A percentile compares a stretch with the other conserved stretches of the same genome.
These are phyloP conservation scores for Willisornis vidua DNA, from an alignment of 2,113 vertebrate genomes.

Conservation along the genomic window DNA sequence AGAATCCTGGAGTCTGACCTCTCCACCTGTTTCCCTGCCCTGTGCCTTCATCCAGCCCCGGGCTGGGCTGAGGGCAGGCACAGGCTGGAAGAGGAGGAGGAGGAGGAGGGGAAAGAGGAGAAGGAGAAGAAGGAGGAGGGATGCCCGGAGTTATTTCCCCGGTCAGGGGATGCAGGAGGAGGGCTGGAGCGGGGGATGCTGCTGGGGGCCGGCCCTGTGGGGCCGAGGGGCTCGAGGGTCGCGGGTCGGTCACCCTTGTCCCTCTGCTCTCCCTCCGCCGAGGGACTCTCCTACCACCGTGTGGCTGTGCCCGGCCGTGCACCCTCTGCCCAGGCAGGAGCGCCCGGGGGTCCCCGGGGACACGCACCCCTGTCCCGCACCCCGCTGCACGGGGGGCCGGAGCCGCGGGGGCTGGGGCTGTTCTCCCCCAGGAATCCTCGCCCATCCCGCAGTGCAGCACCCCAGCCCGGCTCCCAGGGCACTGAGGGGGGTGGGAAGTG, in stretches of 20 bases:
- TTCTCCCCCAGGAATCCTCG: neutral
- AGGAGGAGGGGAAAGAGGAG: neutral
- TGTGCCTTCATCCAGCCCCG: neutral
- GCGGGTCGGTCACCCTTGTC: neutral
- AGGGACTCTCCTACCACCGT: neutral
- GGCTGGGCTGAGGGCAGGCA: too few relatives aligned
- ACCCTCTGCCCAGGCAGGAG: neutral
- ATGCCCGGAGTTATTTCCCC: neutral
- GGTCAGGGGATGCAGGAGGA: too few relatives aligned
- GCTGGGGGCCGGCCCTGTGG: neutral
- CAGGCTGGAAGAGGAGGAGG: neutral
- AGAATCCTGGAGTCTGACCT: neutral
- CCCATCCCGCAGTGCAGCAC: neutral
- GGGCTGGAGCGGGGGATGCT: neutral
- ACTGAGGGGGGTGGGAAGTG: neutral
- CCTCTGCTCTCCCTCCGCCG: neutral
- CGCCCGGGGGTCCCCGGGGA: neutral
- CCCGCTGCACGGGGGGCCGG: rapidly evolving
- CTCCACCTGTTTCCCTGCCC: neutral
- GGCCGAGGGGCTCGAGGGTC: neutral
- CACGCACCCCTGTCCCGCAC: neutral
- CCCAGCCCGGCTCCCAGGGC: neutral
- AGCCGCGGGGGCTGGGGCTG: neutral
- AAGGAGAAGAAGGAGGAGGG: neutral
- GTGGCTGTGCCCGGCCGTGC: neutral